phyloP scores from a whole-genome alignment of 2,888 invertebrate species.

The Apamea monoglypha region DNA sequence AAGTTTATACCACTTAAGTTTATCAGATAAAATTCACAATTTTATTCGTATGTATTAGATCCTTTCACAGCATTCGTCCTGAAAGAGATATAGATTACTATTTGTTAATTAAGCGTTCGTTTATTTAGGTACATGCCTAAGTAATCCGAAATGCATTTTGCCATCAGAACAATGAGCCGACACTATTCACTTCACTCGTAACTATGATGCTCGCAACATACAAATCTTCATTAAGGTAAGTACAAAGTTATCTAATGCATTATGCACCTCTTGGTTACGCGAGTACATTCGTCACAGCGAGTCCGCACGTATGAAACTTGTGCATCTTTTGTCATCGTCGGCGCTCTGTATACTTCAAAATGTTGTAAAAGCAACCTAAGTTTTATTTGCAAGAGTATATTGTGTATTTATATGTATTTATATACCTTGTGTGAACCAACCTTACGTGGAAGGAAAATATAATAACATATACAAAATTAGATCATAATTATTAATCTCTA shows the following conservation, averaged over 20 bases:
- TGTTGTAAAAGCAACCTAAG: background rate
- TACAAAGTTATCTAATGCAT: slow-evolving; percentile 23
- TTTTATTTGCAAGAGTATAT: background rate
- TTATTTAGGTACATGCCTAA: background rate
- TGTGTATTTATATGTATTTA: too few species aligned
- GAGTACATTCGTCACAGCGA: slow-evolving; percentile 21
- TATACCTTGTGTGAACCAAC: too few species aligned
- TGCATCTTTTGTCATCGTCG: background rate
- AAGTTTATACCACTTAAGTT: background rate
- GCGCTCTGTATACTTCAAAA: background rate
- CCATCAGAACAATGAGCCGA: background rate
- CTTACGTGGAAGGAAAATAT: background rate
- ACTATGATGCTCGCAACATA: slow-evolving; percentile 2
- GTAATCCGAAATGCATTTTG: slow-evolving; percentile 5
- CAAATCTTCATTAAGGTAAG: slow-evolving; percentile 13
- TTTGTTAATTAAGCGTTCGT: background rate
- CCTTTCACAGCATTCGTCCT: background rate
- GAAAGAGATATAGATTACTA: background rate
- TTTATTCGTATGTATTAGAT: background rate
- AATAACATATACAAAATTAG: background rate
- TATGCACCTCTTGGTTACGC: slow-evolving; percentile 3
- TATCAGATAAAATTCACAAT: background rate
- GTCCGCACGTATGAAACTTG: slow-evolving; percentile 15
- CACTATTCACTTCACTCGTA: slow-evolving; percentile 1
- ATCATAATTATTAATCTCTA: background rate